These are phyloP conservation scores for Cololabis saira DNA, from an alignment of 2,113 vertebrate species.

Conservation along the genomic window DNA sequence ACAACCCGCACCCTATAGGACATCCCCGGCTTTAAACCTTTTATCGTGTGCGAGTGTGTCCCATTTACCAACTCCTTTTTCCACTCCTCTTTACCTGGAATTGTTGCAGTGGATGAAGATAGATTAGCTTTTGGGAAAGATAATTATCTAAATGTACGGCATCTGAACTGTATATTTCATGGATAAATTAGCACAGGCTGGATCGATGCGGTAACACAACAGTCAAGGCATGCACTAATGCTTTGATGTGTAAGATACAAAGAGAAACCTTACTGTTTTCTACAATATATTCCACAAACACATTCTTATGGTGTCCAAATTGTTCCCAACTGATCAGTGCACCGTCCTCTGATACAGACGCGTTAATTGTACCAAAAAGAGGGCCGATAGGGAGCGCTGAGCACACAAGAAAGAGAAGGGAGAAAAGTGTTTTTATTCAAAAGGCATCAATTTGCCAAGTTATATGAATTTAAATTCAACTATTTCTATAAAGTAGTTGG, in stretches of 20 bases:
- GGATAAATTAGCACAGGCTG: neutral
- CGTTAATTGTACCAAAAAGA: constrained; percentile 89
- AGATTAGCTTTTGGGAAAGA: neutral
- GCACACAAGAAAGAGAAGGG: constrained; percentile 80
- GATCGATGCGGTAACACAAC: too few relatives aligned
- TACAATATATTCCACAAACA: constrained; percentile 95
- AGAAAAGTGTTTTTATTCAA: too few relatives aligned
- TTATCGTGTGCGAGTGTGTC: constrained; percentile 90
- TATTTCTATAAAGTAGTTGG: neutral
- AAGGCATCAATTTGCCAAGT: too few relatives aligned
- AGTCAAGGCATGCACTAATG: constrained; percentile 9
- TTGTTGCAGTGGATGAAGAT: constrained; percentile 77
- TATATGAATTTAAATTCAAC: too few relatives aligned
- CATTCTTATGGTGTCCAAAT: constrained; percentile 90
- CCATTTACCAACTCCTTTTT: constrained; percentile 93
- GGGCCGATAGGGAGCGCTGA: constrained; percentile 86
- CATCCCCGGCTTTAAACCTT: constrained; percentile 92
- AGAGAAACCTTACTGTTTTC: constrained; percentile 92
- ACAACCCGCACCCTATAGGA: constrained; percentile 92
- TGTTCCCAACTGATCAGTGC: constrained; percentile 94
- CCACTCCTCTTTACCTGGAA: constrained; percentile 94
- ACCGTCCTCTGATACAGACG: constrained; percentile 86
- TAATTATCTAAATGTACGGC: too few relatives aligned
- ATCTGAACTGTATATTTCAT: neutral
- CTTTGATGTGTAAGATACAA: constrained; percentile 21